Evolutionary conservation across 2,888 invertebrate species (phyloP).

Genomic region (Craniophora ligustri): DNA sequence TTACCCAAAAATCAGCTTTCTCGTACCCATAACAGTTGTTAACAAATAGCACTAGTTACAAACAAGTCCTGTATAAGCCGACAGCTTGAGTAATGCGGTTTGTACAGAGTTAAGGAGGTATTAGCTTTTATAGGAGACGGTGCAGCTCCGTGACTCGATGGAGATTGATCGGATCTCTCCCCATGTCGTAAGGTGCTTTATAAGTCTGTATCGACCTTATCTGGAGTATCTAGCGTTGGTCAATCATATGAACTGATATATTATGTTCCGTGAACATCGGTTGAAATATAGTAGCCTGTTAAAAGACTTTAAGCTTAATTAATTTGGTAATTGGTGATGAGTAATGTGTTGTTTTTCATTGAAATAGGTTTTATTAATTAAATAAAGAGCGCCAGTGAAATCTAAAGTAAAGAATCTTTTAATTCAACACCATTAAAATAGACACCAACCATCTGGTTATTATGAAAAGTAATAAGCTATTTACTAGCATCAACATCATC

Average conservation of each 20-base stretch:
- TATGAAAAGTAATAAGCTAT: no score
- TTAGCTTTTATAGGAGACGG: constrained; percentile 57
- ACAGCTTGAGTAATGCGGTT: constrained; percentile 50
- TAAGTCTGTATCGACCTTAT: constrained; percentile 58
- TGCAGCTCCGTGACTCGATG: constrained; percentile 51
- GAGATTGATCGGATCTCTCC: constrained; percentile 55
- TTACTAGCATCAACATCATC: no score
- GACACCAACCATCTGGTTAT: no score
- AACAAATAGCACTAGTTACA: constrained; percentile 21
- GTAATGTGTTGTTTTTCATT: constrained; percentile 8
- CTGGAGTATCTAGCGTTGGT: constrained; percentile 41
- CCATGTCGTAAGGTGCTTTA: constrained; percentile 56
- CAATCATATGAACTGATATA: constrained; percentile 54
- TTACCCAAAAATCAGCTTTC: constrained; percentile 1
- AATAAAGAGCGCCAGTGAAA: no score
- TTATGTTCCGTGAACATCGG: constrained; percentile 20
- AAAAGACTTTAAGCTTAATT: constrained; percentile 19
- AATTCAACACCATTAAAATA: no score
- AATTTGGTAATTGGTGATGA: not conserved
- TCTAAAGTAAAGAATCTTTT: no score
- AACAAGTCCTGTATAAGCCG: constrained; percentile 29
- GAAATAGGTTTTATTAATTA: no score
- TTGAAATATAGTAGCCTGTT: constrained; percentile 8
- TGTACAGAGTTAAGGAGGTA: constrained; percentile 51
- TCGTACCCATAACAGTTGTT: constrained; percentile 4